Conservation (phyloP, 2,797 vertebrate species). For the Channallabes apus region DNA sequence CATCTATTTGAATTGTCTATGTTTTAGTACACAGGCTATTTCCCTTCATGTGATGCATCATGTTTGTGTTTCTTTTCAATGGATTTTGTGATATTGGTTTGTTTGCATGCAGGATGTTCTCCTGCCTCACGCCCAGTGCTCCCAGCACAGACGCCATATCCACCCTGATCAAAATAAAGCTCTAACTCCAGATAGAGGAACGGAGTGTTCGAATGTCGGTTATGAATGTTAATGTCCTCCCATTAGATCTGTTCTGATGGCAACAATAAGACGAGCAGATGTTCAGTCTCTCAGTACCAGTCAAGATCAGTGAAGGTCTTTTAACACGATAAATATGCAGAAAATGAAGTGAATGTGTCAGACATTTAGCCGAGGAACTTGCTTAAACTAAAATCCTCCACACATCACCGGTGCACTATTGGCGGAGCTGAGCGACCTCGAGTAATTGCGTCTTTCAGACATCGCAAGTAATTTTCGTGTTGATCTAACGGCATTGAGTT, state of each 20-base stretch:
- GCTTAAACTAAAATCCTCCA: not conserved
- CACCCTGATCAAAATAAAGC: not conserved
- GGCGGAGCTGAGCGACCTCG: not conserved
- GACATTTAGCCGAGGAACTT: not conserved
- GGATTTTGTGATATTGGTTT: not conserved
- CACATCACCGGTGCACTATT: not conserved
- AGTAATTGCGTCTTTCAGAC: constrained; percentile 63
- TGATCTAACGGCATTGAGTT: too few species aligned
- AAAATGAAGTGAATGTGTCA: not conserved
- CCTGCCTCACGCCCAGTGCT: not conserved
- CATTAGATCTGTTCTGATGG: not conserved
- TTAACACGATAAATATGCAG: not conserved
- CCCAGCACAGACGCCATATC: not conserved
- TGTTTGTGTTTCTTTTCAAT: not conserved
- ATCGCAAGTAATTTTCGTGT: constrained; percentile 57
- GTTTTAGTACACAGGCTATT: not conserved
- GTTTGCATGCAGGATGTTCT: not conserved
- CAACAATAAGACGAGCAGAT: not conserved
- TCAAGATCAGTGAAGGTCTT: constrained; percentile 3
- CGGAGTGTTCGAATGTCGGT: not conserved
- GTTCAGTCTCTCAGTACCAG: not conserved
- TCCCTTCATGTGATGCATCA: not conserved
- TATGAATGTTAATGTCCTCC: not conserved
- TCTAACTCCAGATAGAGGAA: not conserved
- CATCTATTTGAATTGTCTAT: not conserved